phyloP scores from a whole-genome alignment of 2,113 vertebrate species.

The Tor tambroides region DNA sequence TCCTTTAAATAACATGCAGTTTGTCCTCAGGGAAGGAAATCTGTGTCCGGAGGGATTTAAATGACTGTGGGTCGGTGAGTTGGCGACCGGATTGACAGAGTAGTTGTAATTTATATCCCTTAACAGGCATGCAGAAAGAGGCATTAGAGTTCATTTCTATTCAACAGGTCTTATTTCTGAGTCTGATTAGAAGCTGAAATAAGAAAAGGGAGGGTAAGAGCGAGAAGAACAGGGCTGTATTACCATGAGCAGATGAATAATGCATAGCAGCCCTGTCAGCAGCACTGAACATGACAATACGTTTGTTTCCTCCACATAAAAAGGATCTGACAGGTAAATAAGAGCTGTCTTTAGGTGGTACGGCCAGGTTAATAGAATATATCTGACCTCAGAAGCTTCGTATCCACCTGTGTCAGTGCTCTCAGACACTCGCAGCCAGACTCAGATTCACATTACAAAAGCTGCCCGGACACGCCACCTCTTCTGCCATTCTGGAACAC shows the following conservation, averaged over 20 bases:
- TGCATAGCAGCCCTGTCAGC: slow-evolving; percentile 56
- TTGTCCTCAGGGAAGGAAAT: neutral
- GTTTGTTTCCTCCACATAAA: slow-evolving; percentile 54
- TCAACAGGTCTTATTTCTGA: slow-evolving; percentile 44
- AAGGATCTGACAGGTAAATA: slow-evolving; percentile 63
- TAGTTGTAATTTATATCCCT: slow-evolving; percentile 46
- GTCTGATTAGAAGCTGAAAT: slow-evolving; percentile 30
- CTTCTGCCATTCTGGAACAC: neutral
- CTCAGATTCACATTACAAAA: slow-evolving; percentile 9
- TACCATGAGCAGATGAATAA: slow-evolving; percentile 60
- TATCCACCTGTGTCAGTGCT: slow-evolving; percentile 45
- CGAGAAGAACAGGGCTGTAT: slow-evolving; percentile 5
- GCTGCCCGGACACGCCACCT: neutral
- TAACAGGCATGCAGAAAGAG: slow-evolving; percentile 32
- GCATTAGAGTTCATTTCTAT: slow-evolving; percentile 52
- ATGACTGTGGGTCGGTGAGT: slow-evolving; percentile 28
- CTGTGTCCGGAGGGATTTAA: neutral
- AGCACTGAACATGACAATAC: slow-evolving; percentile 49
- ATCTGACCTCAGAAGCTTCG: slow-evolving; percentile 60
- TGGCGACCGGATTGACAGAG: slow-evolving; percentile 27
- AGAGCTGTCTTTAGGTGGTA: slow-evolving; percentile 42
- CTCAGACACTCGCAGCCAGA: neutral
- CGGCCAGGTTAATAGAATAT: slow-evolving; percentile 60
- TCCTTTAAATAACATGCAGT: neutral
- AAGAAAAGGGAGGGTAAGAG: slow-evolving; percentile 10